A percentile compares a stretch with the other conserved stretches of the same genome.
phyloP scores from a whole-genome alignment of 2,888 invertebrate species.

The Bugula neritina region DNA sequence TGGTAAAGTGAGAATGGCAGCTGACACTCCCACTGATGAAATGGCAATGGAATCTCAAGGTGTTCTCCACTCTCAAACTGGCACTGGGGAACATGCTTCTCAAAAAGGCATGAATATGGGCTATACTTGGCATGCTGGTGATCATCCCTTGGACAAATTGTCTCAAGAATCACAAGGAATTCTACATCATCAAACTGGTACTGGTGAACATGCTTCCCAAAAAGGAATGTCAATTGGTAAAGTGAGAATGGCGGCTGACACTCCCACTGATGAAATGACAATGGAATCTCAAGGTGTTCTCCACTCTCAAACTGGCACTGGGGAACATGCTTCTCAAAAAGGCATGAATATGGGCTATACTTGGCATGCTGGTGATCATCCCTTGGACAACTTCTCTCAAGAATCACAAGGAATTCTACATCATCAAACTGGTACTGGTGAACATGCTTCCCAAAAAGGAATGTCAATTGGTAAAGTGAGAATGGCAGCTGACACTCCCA shows the following conservation, averaged over 20 bases:
- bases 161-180: neutral
- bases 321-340: neutral
- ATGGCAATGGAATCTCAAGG: neutral
- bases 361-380: conserved; percentile 12
- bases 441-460: neutral
- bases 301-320: neutral
- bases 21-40: neutral
- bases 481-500: neutral
- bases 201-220: neutral
- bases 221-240: conserved; percentile 11
- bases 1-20: neutral
- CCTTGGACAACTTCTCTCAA: neutral
- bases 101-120: conserved; percentile 24
- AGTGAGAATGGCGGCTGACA: neutral
- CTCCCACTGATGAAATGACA: neutral
- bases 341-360: conserved; percentile 4
- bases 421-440: neutral
- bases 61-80: conserved; percentile 10
- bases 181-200: conserved; percentile 14
- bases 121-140: neutral
- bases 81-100: neutral
- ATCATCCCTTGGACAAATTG: neutral
- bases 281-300: conserved; percentile 4
- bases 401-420: conserved; percentile 14
- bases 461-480: neutral